Evolutionary conservation across 2,113 vertebrate species (phyloP), one percentile per base, ranked within the genome.

Genomic region (Cnemophilus loriae): DNA sequence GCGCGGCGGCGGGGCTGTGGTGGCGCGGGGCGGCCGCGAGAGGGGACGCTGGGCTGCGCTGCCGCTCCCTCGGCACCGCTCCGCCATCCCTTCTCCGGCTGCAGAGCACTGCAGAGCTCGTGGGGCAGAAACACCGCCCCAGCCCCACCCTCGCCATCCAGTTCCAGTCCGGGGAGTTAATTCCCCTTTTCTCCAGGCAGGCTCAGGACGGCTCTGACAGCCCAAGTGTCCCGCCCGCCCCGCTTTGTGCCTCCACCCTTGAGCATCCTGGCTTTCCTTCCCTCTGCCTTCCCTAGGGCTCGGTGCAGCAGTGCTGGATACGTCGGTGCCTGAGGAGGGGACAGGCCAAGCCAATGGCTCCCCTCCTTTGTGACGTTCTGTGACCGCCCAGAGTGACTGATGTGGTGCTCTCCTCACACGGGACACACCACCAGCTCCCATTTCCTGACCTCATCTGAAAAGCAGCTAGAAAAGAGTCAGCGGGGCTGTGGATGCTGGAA

Each of bases 11-110:
- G 85, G 16, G 1, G 26, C 30, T 97, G 96, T 13, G 14, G 96
- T 93, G 88, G 63, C 70, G 30, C 9, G 10, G 68, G 22, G 71
- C 73, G 81, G 96, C 95, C 97, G 92, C 96, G 55, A 96, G 97
- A 97, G 96, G 97, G 97, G 84, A 91, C 75, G 35, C 33, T 44
- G 2, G 10, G 12, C 84, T 9, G 53, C 13, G n/a, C 53, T 21
- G 59, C 53, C 28, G 50, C 30, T 5, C 35, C 2, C 9, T 0
- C 11, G 9, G 13, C 44, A 1, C 7, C 10, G 30, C 42, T 19
- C 20, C 4, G 2, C 8, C 8, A 0, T 23, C 52, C 63, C 39
- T 35, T 7, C 69, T 15, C 19, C 9, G 32, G 11, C 5, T 28
- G 6, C 47, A 11, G 52, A 41, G 9, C 21, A 2, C 0, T 35